Percentiles rank a stretch among this genome's conserved stretches.
These are phyloP conservation scores for Zeuzera pyrina DNA, from an alignment of 2,888 invertebrate species.

Conservation along the genomic window DNA sequence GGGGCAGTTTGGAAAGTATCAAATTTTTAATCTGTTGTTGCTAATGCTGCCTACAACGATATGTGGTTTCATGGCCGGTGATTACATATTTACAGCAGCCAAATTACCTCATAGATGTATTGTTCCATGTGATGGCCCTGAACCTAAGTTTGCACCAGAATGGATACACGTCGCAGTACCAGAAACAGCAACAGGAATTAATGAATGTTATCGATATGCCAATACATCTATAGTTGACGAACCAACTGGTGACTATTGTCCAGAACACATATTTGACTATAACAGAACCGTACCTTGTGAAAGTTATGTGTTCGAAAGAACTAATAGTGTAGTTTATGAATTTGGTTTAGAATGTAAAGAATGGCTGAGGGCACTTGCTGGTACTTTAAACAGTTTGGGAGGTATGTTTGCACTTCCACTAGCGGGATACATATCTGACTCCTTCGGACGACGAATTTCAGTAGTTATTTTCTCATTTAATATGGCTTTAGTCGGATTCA, in stretches of 20 bases:
- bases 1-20: slow-evolving; percentile 53
- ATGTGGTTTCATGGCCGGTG: slow-evolving; percentile 52
- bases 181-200: slow-evolving; percentile 35
- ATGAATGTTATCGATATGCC: slow-evolving; percentile 45
- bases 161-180: slow-evolving; percentile 53
- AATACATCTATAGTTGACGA: slow-evolving; percentile 19
- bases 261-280: slow-evolving; percentile 39
- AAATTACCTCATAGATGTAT: slow-evolving; percentile 45
- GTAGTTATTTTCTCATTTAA: slow-evolving; percentile 56
- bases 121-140: slow-evolving; percentile 41
- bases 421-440: slow-evolving; percentile 81
- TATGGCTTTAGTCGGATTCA: slow-evolving; percentile 42
- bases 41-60: slow-evolving; percentile 38
- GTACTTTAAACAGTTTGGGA: slow-evolving; percentile 82
- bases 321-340: slow-evolving; percentile 53
- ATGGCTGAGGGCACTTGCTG: slow-evolving; percentile 82
- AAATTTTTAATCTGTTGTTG: slow-evolving; percentile 39
- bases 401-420: slow-evolving; percentile 78
- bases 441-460: slow-evolving; percentile 50
- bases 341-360: slow-evolving; percentile 62
- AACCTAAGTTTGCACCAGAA: slow-evolving; percentile 37
- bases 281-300: slow-evolving; percentile 38
- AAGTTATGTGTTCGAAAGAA: slow-evolving; percentile 44
- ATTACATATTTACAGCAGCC: slow-evolving; percentile 56
- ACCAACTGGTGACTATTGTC: slow-evolving; percentile 28